phyloP scores from a whole-genome alignment of 2,113 vertebrate genomes.

The Mionectes macconnelli region DNA sequence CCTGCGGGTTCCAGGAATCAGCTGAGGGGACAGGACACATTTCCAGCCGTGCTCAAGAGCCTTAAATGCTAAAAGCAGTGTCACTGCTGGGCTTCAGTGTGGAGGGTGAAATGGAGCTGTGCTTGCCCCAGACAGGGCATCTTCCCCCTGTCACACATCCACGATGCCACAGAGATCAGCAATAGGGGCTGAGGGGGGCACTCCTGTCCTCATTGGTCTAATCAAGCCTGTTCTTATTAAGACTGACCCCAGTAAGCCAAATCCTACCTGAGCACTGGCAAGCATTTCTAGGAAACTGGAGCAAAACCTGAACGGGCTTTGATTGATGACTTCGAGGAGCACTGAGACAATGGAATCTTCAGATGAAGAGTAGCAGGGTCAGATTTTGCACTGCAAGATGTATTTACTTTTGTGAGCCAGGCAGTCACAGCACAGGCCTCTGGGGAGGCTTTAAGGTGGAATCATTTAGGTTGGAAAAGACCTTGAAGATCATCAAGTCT shows the following conservation, averaged over 20 bases:
- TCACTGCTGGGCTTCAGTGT: not conserved
- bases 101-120: not conserved
- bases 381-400: not conserved
- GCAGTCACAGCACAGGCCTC: not conserved
- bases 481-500: not conserved
- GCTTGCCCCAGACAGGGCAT: not conserved
- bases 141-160: not conserved
- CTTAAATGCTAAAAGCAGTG: not conserved
- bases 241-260: not conserved
- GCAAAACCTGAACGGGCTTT: not conserved
- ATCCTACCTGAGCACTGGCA: rapidly evolving
- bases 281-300: not conserved
- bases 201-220: not conserved
- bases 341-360: not conserved
- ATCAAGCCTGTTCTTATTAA: not conserved
- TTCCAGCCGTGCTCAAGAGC: not conserved
- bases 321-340: not conserved
- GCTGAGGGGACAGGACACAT: not conserved
- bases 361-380: not conserved
- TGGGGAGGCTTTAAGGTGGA: not conserved
- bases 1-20: not conserved
- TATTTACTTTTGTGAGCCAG: not conserved
- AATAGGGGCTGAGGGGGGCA: not conserved
- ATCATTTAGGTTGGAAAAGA: not conserved
- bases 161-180: not conserved